These are phyloP conservation scores for Scaptomyza graminum DNA, from an alignment of 1,140 invertebrate species.

Conservation along the genomic window DNA sequence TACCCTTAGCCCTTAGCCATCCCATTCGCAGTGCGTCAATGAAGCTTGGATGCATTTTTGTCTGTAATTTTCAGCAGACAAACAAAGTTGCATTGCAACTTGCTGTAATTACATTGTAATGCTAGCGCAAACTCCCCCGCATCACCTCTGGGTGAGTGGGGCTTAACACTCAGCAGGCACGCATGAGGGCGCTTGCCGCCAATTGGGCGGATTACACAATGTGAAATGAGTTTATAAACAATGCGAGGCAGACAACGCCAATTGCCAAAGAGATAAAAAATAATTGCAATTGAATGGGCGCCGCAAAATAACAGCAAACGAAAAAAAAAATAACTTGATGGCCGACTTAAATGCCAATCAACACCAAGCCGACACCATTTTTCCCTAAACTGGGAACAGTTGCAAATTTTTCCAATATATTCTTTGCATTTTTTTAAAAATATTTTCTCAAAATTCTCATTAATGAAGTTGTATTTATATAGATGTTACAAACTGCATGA, in stretches of 20 bases:
- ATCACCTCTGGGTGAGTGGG: slow-evolving; percentile 17
- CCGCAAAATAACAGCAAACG: background rate
- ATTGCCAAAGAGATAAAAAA: slow-evolving; percentile 73
- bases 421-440: background rate
- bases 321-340: slow-evolving; percentile 17
- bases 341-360: background rate
- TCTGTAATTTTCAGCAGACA: slow-evolving; percentile 57
- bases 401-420: no score
- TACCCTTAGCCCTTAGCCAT: background rate
- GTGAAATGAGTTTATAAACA: slow-evolving; percentile 81
- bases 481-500: background rate
- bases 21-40: slow-evolving; percentile 2
- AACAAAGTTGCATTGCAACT: slow-evolving; percentile 68
- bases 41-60: slow-evolving; percentile 36
- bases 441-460: background rate
- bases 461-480: background rate
- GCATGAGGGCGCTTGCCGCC: slow-evolving; percentile 66
- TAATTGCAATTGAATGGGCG: slow-evolving; percentile 71
- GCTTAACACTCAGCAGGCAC: slow-evolving; percentile 64
- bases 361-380: slow-evolving; percentile 5
- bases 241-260: slow-evolving; percentile 52
- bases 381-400: slow-evolving; percentile 7
- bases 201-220: slow-evolving; percentile 78
- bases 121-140: slow-evolving; percentile 21
- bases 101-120: slow-evolving; percentile 76